Percentiles rank a stretch among this genome's conserved stretches.
Evolutionary conservation across 2,113 vertebrate genomes (phyloP).

Genomic region (Dunckerocampus dactyliophorus): DNA sequence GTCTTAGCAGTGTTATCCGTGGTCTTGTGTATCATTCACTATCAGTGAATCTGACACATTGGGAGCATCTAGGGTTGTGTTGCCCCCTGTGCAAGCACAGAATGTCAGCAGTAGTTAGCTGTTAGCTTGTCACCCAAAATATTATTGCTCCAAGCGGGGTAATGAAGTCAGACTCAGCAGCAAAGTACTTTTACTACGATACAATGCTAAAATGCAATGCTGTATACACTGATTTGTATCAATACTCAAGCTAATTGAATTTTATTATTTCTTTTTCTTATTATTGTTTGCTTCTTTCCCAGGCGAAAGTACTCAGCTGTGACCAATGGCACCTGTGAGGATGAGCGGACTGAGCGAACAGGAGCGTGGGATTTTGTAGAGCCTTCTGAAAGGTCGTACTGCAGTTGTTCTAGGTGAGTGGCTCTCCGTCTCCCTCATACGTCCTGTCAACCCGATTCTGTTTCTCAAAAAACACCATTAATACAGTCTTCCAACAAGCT

Average conservation of each 20-base stretch:
- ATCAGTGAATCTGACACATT: slow-evolving; percentile 52
- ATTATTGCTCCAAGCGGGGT: slow-evolving; percentile 33
- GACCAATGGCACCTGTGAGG: slow-evolving; percentile 84
- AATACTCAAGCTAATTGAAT: neutral
- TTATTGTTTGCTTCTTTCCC: neutral
- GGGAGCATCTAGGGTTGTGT: slow-evolving; percentile 39
- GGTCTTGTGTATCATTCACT: slow-evolving; percentile 35
- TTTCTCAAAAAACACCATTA: neutral
- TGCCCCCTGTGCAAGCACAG: slow-evolving; percentile 49
- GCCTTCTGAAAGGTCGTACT: slow-evolving; percentile 85
- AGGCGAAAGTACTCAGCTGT: slow-evolving; percentile 92
- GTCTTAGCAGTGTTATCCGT: slow-evolving; percentile 20
- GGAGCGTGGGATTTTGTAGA: slow-evolving; percentile 94
- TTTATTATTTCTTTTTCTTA: no score
- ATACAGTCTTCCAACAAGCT: neutral
- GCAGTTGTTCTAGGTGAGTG: slow-evolving; percentile 89
- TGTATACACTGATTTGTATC: no score
- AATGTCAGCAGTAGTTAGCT: slow-evolving; percentile 42
- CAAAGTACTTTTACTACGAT: slow-evolving; percentile 17
- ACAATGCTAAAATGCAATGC: neutral
- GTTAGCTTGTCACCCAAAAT: slow-evolving; percentile 40
- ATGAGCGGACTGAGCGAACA: slow-evolving; percentile 79
- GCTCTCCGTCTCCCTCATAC: neutral
- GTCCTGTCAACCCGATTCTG: neutral
- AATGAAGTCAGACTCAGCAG: slow-evolving; percentile 26